These are phyloP conservation scores for Enteromius mattozi DNA, from an alignment of 2,797 vertebrate species.

Conservation along the genomic window DNA sequence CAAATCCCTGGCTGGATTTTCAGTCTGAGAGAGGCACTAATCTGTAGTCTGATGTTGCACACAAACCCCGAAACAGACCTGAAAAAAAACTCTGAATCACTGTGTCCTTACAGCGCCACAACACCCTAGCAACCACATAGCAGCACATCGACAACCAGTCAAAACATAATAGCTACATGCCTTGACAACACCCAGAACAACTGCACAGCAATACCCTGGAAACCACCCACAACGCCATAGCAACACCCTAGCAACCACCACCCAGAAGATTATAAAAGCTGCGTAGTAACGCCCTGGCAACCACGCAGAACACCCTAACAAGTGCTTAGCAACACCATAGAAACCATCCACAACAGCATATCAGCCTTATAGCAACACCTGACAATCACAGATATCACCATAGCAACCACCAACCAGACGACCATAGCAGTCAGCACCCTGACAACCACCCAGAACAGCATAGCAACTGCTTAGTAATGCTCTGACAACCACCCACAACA, in stretches of 20 bases:
- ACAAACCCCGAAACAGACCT: background rate
- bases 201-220: background rate
- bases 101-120: background rate
- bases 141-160: background rate
- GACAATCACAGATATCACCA: no score
- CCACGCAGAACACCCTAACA: background rate
- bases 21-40: background rate
- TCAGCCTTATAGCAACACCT: background rate
- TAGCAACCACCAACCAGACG: background rate
- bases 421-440: background rate
- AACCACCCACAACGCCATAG: background rate
- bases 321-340: background rate
- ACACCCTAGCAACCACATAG: background rate
- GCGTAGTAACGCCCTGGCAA: background rate
- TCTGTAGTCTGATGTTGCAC: background rate
- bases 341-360: background rate
- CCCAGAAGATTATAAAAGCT: background rate
- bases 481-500: background rate
- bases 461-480: background rate
- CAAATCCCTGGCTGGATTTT: background rate
- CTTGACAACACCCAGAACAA: background rate
- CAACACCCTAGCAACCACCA: background rate
- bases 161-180: background rate
- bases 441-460: background rate
- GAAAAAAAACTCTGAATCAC: background rate